phyloP scores from a whole-genome alignment of 2,888 invertebrate species.

The Athripsodes cinereus region DNA sequence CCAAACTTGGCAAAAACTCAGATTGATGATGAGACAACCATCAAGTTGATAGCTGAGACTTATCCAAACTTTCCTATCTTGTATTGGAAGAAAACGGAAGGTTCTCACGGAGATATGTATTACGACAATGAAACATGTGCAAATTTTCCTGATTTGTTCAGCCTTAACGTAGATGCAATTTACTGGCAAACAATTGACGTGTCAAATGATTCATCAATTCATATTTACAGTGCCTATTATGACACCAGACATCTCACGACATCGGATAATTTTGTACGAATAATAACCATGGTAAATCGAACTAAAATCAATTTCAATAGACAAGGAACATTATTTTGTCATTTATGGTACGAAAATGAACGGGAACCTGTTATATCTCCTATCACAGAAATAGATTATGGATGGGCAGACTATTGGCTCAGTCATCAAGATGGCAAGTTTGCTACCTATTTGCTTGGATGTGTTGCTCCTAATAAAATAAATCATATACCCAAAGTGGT shows the following conservation, averaged over 20 bases:
- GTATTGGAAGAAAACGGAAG: not conserved
- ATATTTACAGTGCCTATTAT: constrained; percentile 48
- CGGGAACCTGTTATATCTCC: not conserved
- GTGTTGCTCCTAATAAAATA: not conserved
- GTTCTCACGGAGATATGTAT: not conserved
- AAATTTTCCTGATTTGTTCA: constrained; percentile 4
- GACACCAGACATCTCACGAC: constrained; percentile 63
- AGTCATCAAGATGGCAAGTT: not conserved
- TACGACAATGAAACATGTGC: not conserved
- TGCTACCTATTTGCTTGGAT: not conserved
- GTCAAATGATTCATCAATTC: not conserved
- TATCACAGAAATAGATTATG: not conserved
- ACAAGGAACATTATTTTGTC: constrained; percentile 44
- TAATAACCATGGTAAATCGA: constrained; percentile 84
- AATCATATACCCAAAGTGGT: not conserved
- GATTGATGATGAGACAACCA: not conserved
- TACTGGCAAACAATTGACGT: constrained; percentile 9
- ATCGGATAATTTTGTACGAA: constrained; percentile 69
- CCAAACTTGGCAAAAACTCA: too few relatives aligned
- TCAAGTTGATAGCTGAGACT: not conserved
- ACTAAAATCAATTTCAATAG: constrained; percentile 69
- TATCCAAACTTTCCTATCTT: not conserved
- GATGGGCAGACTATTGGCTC: not conserved
- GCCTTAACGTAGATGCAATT: constrained; percentile 1
- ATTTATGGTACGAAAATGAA: not conserved